Conservation (phyloP, 1,140 invertebrate species). For the Tyrophagus putrescentiae region DNA sequence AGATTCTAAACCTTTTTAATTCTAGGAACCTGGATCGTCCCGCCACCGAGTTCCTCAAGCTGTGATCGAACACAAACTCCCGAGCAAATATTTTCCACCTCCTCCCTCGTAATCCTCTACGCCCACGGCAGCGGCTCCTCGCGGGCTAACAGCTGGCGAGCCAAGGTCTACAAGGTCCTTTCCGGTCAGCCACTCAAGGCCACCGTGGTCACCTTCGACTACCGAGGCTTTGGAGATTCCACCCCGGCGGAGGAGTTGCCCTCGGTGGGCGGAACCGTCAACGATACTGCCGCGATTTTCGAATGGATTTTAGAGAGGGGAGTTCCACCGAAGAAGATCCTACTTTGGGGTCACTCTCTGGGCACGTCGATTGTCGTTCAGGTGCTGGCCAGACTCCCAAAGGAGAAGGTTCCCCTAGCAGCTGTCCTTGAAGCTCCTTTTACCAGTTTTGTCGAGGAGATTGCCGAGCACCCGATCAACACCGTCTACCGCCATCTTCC, state of each 20-base stretch:
- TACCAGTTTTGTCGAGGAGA: conserved; percentile 66
- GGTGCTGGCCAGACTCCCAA: conserved; percentile 26
- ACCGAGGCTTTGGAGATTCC: conserved; percentile 81
- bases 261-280: conserved; percentile 63
- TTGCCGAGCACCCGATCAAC: conserved; percentile 59
- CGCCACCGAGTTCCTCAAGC: too few relatives aligned
- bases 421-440: conserved; percentile 74
- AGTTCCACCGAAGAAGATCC: background rate
- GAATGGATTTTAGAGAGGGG: conserved; percentile 46
- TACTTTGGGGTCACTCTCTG: conserved; percentile 26
- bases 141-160: conserved; percentile 54
- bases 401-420: conserved; percentile 38
- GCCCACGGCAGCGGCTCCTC: conserved; percentile 79
- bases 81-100: too few relatives aligned
- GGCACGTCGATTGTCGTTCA: conserved; percentile 26
- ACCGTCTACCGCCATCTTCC: conserved; percentile 44
- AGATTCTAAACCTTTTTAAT: too few relatives aligned
- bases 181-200: conserved; percentile 46
- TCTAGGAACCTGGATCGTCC: too few relatives aligned
- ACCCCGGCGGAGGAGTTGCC: conserved; percentile 41
- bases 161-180: conserved; percentile 68
- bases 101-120: conserved; percentile 59
- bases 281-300: conserved; percentile 59
- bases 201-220: conserved; percentile 79
- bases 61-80: too few relatives aligned